Percentiles rank a stretch among this genome's conserved stretches.
phyloP scores from a whole-genome alignment of 2,113 vertebrate genomes.

The Sinocyclocheilus anshuiensis region DNA sequence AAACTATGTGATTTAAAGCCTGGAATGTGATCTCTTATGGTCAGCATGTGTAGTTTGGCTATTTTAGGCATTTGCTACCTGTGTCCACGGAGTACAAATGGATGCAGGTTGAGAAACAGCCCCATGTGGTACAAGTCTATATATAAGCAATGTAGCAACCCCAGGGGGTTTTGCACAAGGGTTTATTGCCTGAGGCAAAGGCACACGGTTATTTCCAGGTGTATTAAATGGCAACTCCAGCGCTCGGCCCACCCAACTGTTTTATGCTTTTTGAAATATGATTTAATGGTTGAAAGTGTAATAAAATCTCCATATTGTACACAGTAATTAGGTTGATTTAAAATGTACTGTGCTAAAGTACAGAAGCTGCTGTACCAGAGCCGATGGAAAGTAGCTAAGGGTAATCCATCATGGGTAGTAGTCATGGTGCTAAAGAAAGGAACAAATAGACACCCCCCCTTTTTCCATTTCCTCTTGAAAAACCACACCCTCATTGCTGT shows the following conservation, averaged over 20 bases:
- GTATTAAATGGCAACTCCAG: neutral
- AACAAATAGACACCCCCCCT: neutral
- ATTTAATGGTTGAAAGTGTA: slow-evolving; percentile 23
- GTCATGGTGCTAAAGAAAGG: neutral
- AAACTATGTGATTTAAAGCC: neutral
- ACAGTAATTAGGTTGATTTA: slow-evolving; percentile 32
- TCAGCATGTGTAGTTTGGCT: slow-evolving; percentile 8
- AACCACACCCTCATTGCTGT: slow-evolving; percentile 30
- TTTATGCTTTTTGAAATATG: slow-evolving; percentile 40
- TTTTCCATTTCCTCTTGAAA: neutral
- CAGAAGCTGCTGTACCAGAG: slow-evolving; percentile 4
- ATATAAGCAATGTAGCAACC: slow-evolving; percentile 27
- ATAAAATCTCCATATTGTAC: slow-evolving; percentile 38
- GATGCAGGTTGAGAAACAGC: slow-evolving; percentile 37
- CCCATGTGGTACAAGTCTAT: slow-evolving; percentile 32
- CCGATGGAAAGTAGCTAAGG: neutral
- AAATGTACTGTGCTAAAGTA: slow-evolving; percentile 27
- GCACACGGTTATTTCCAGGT: slow-evolving; percentile 43
- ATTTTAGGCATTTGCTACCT: slow-evolving; percentile 16
- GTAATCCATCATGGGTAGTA: slow-evolving; percentile 35
- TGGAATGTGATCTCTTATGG: neutral
- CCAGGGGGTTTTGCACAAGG: slow-evolving; percentile 27
- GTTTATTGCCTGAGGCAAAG: slow-evolving; percentile 36
- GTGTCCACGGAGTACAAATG: slow-evolving; percentile 14
- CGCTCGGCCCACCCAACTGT: neutral